Evolutionary conservation across 2,113 vertebrate species (phyloP).

Genomic region (Heterocephalus glaber): DNA sequence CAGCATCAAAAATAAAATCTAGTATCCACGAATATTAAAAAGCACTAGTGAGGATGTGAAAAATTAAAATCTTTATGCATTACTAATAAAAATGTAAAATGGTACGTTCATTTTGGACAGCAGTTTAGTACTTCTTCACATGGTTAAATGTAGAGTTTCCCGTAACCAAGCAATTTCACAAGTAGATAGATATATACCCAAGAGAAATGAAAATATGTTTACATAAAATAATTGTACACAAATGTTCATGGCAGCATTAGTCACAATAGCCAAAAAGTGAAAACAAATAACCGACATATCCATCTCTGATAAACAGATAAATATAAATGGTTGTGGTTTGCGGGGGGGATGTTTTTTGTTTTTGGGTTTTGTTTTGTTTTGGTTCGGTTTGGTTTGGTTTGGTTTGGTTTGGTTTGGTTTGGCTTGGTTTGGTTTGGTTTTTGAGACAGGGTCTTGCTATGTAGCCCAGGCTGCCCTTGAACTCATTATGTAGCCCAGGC

Average conservation of each 20-base stretch:
- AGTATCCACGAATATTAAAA: neutral
- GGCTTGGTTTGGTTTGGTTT: no score
- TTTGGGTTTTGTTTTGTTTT: no score
- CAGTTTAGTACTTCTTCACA: neutral
- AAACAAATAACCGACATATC: neutral
- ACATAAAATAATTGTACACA: neutral
- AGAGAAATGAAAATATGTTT: slow-evolving; percentile 3
- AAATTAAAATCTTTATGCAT: neutral
- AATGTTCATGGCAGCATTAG: neutral
- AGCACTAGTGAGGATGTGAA: neutral
- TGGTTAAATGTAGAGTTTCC: neutral
- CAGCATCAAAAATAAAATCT: neutral
- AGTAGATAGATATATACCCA: neutral
- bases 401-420: no score
- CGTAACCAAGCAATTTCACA: neutral
- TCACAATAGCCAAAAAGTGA: neutral
- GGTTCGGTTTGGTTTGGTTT: no score
- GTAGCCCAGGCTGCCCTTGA: no score
- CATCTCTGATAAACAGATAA: neutral
- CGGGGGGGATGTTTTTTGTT: no score
- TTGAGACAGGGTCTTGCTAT: no score
- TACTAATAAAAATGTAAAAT: neutral
- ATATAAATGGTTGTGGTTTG: neutral
- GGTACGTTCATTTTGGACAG: neutral
- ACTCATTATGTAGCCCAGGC: no score